phyloP scores from a whole-genome alignment of 2,113 vertebrate species.

The Rhinopomastus cyanomelas region DNA sequence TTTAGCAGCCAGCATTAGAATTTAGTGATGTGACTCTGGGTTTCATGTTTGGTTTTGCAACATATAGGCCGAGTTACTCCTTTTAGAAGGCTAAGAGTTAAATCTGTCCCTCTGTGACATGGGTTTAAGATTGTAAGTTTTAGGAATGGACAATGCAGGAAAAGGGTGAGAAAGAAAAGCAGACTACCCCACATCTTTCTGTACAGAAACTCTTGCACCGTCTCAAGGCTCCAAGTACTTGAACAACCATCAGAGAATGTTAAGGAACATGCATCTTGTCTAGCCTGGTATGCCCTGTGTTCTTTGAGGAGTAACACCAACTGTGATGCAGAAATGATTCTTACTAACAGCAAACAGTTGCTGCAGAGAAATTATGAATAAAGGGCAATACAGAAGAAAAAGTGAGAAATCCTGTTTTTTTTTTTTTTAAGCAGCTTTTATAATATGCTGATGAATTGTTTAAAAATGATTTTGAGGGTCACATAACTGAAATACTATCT shows the following conservation, averaged over 20 bases:
- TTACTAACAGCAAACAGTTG: not conserved
- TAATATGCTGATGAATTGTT: accelerated
- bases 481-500: not conserved
- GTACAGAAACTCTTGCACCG: not conserved
- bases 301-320: not conserved
- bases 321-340: not conserved
- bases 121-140: not conserved
- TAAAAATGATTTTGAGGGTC: not conserved
- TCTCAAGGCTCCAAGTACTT: not conserved
- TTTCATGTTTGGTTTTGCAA: not conserved
- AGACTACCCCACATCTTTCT: not conserved
- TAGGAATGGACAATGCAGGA: not conserved
- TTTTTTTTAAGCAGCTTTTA: not conserved
- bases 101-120: not conserved
- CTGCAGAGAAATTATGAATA: not conserved
- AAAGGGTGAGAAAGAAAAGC: not conserved
- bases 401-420: not conserved
- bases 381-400: not conserved
- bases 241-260: not conserved
- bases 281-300: not conserved
- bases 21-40: accelerated
- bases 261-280: not conserved
- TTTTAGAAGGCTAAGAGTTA: not conserved
- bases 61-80: not conserved
- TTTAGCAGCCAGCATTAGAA: not conserved